phyloP scores from a whole-genome alignment of 23 tunicate species.

The Styela plicata region DNA sequence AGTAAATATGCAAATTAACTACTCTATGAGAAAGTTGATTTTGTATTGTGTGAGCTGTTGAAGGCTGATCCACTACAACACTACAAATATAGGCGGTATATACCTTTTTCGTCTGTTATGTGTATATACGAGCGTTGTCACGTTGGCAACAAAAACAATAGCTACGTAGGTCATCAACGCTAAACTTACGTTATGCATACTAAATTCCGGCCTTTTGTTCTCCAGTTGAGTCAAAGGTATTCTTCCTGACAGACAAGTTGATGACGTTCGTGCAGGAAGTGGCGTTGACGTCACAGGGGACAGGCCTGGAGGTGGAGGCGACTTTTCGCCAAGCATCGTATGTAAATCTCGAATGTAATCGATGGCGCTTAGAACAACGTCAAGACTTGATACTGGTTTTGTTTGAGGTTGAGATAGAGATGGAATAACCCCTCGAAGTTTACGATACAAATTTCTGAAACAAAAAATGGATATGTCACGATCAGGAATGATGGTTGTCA shows the following conservation, averaged over 20 bases:
- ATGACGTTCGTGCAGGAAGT: not conserved
- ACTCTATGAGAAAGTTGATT: too few relatives aligned
- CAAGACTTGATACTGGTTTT: constrained; percentile 40
- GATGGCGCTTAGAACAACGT: constrained; percentile 61
- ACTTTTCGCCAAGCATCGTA: constrained; percentile 39
- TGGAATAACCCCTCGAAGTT: constrained; percentile 58
- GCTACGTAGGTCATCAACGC: not conserved
- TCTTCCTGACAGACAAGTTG: not conserved
- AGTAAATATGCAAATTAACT: too few relatives aligned
- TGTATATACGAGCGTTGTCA: too few relatives aligned
- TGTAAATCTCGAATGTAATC: constrained; percentile 70
- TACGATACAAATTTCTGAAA: constrained; percentile 56
- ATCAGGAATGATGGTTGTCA: too few relatives aligned
- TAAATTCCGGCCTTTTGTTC: constrained; percentile 20
- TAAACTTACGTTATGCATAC: not conserved
- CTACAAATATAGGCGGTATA: too few relatives aligned
- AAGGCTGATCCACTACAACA: too few relatives aligned
- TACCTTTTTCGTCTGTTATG: too few relatives aligned
- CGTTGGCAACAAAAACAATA: too few relatives aligned
- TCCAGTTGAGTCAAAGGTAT: constrained; percentile 29
- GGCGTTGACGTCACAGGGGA: constrained; percentile 6
- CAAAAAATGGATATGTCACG: too few relatives aligned
- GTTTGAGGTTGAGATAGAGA: constrained; percentile 28
- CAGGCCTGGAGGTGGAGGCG: constrained; percentile 8
- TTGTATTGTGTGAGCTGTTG: too few relatives aligned